Conservation (phyloP, 2,888 invertebrate genomes). For the Eupithecia subumbrata region DNA sequence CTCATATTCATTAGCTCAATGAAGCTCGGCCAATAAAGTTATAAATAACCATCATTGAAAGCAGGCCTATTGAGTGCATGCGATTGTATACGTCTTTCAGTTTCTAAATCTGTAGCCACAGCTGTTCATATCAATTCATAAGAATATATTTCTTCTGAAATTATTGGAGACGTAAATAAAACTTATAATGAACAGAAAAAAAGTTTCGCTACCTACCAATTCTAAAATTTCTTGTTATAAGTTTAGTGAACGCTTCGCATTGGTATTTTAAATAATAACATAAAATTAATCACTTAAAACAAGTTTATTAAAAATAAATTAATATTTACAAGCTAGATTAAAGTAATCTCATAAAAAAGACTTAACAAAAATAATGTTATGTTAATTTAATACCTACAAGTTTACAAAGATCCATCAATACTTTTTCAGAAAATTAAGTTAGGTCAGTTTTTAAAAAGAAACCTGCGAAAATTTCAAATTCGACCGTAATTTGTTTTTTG, state of each 20-base stretch:
- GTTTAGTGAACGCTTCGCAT: neutral
- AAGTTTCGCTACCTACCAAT: neutral
- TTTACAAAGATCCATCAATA: constrained; percentile 49
- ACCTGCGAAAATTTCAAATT: neutral
- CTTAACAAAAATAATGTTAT: constrained; percentile 61
- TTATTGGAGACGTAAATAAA: neutral
- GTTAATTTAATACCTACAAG: constrained; percentile 39
- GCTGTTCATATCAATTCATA: constrained; percentile 6
- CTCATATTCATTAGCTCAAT: constrained; percentile 3
- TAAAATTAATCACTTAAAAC: constrained; percentile 46
- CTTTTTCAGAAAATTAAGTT: neutral
- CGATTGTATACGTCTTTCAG: neutral
- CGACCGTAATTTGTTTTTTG: neutral
- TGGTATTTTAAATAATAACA: constrained; percentile 1
- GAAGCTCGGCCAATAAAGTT: constrained; percentile 12
- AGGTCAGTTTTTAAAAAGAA: neutral
- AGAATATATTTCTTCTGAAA: constrained; percentile 5
- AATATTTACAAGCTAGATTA: constrained; percentile 65
- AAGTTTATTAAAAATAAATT: constrained; percentile 63
- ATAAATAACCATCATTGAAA: constrained; percentile 12
- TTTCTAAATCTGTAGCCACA: neutral
- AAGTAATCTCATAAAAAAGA: constrained; percentile 53
- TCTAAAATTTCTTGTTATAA: neutral
- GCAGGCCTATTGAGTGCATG: constrained; percentile 1
- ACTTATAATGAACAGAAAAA: neutral